phyloP scores from a whole-genome alignment of 2,888 invertebrate species.

The Malachius bipustulatus region DNA sequence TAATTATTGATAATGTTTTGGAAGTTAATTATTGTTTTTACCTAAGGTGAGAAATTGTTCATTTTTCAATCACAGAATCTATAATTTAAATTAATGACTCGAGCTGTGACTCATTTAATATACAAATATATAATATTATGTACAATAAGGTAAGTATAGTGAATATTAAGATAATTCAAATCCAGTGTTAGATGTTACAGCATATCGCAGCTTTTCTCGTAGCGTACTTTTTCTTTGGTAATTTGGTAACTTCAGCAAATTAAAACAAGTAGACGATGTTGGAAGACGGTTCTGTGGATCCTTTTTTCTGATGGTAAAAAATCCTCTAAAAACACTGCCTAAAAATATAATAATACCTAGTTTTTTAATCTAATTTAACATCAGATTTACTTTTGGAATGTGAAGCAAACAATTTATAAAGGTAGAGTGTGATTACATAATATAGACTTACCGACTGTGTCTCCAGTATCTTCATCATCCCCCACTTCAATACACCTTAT shows the following conservation, averaged over 20 bases:
- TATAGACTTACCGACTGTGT: constrained; percentile 55
- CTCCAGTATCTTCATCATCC: constrained; percentile 90
- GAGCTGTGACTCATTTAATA: no score
- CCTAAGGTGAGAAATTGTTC: no score
- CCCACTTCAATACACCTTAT: constrained; percentile 98
- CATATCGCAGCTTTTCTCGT: constrained; percentile 91
- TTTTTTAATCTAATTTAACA: no score
- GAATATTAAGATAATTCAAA: constrained; percentile 98
- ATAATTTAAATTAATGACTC: no score
- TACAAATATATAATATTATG: no score
- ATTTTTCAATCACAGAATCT: no score
- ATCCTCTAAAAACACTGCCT: constrained; percentile 94
- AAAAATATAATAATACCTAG: constrained; percentile 24
- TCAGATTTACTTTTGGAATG: no score
- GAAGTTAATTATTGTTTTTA: no score
- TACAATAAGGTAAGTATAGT: no score
- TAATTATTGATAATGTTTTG: no score
- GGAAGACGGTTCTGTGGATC: constrained; percentile 90
- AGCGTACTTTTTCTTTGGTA: constrained; percentile 93
- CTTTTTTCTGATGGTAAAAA: constrained; percentile 92
- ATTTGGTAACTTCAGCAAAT: constrained; percentile 93
- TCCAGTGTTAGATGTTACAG: constrained; percentile 94
- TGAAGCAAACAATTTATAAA: background rate
- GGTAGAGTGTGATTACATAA: constrained; percentile 4
- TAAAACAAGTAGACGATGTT: constrained; percentile 99